These are phyloP conservation scores for Paedocypris micromegethes DNA, from an alignment of 2,797 vertebrate genomes.

Conservation along the genomic window DNA sequence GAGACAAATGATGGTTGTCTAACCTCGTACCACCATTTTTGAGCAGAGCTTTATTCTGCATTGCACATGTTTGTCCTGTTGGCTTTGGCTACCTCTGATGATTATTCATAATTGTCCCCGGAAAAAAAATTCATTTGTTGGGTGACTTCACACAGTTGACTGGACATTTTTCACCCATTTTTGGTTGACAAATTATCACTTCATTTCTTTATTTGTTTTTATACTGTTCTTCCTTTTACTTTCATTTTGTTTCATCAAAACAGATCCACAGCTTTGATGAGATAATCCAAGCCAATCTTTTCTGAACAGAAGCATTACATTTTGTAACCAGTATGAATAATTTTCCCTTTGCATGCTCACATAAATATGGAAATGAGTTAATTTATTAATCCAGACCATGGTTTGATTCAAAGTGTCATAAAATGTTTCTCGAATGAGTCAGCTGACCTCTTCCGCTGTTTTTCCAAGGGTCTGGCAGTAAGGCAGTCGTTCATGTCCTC, in stretches of 20 bases:
- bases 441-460: background rate
- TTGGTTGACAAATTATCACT: constrained; percentile 32
- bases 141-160: constrained; percentile 37
- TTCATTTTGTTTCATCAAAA: constrained; percentile 1
- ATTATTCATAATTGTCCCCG: constrained; percentile 46
- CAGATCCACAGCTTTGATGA: constrained; percentile 27
- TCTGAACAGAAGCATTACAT: constrained; percentile 10
- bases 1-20: constrained; percentile 52
- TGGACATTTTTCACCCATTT: constrained; percentile 17
- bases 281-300: constrained; percentile 13
- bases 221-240: constrained; percentile 1
- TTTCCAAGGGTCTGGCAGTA: constrained; percentile 1
- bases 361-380: constrained; percentile 26
- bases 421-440: constrained; percentile 6
- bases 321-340: constrained; percentile 22
- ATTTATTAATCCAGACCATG: constrained; percentile 23
- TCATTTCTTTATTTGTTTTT: constrained; percentile 9
- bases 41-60: constrained; percentile 27
- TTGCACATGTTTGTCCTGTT: constrained; percentile 30
- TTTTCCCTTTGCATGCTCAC: constrained; percentile 23
- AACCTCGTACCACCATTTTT: constrained; percentile 11
- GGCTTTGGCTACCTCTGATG: constrained; percentile 39
- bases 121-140: constrained; percentile 42
- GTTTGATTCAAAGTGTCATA: background rate
- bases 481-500: background rate